A percentile compares a stretch with the other conserved stretches of the same genome.
Conservation (phyloP, 2,797 vertebrate genomes). For the Xerus rutilus region DNA sequence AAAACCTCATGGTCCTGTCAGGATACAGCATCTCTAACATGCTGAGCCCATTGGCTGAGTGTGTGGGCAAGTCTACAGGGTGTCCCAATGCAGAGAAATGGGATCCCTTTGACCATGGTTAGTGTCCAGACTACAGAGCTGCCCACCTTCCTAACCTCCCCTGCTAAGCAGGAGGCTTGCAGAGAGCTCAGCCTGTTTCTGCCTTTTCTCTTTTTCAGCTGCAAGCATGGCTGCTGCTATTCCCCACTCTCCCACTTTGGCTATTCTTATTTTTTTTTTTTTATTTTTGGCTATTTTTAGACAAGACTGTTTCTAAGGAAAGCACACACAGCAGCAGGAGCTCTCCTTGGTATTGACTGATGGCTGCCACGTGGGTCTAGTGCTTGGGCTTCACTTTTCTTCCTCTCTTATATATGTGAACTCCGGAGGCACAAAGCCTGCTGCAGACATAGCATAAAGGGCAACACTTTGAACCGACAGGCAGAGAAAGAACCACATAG, state of each 20-base stretch:
- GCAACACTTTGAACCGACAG: not conserved
- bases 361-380: not conserved
- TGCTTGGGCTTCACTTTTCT: not conserved
- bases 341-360: not conserved
- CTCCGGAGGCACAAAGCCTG: fast-evolving
- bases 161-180: not conserved
- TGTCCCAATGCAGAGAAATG: not conserved
- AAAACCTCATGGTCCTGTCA: not conserved
- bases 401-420: no score
- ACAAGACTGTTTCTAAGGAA: not conserved
- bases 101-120: not conserved
- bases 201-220: not conserved
- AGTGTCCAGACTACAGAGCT: no score
- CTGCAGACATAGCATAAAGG: not conserved
- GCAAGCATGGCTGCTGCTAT: not conserved
- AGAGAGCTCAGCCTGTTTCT: not conserved
- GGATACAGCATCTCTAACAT: not conserved
- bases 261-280: conserved; percentile 50
- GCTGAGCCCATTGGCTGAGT: not conserved
- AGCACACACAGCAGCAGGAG: not conserved
- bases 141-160: not conserved
- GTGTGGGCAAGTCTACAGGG: not conserved
- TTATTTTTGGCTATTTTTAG: conserved; percentile 60
- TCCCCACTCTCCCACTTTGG: not conserved
- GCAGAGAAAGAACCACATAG: not conserved